Base-by-base conservation (phyloP, 2,888 invertebrate genomes). In the Monochamus alternatus region DNA sequence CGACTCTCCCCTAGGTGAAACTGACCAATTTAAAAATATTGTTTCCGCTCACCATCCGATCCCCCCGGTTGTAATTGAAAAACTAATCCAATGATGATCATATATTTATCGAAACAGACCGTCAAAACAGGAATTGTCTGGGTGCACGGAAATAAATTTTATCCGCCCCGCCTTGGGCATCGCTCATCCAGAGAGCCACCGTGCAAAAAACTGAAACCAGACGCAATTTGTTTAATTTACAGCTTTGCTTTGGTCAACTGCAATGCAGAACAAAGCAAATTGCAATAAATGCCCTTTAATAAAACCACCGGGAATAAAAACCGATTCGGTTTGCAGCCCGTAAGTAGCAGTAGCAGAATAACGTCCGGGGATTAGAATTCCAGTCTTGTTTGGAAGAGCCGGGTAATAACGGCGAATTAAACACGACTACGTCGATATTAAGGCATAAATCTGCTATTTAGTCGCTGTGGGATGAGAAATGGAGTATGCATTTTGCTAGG, bases 221-320 rank as follows among this genome's bases (percentile, higher is more conserved):
- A 63, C 55, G 65, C 64, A 72, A 72, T 72, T 72, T 72, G 72
- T 72, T 63, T 64, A 72, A 72, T 72, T 64, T 71, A 63, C 72
- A 58, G 72, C 72, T 58, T 22, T 58, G 67, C 69, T 60, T 22
- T 67, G 73, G 73, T 73, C 73, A 67, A 44, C 73, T 73, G 73
- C 73, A 73, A 60, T 73, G 73, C 73, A 73, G 73, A 67, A 73
- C 67, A 67, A 51, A 71, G 47, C 70, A 43, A 67, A 65, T 60
- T 63, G 58, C 60, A 58, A 73, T 73, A 73, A 65, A 73, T 59
- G 67, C 47, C 12, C 38, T 60, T 59, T 59, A 73, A 73, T 67
- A 73, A 67, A 73, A 73, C 60, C 62, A 30, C 52, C 51, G 32
- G 65, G 43, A 65, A 65, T 58, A 65, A 72, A 72, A 72, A 72